phyloP scores from a whole-genome alignment of 2,888 invertebrate genomes.

The Ferrisia virgata region DNA sequence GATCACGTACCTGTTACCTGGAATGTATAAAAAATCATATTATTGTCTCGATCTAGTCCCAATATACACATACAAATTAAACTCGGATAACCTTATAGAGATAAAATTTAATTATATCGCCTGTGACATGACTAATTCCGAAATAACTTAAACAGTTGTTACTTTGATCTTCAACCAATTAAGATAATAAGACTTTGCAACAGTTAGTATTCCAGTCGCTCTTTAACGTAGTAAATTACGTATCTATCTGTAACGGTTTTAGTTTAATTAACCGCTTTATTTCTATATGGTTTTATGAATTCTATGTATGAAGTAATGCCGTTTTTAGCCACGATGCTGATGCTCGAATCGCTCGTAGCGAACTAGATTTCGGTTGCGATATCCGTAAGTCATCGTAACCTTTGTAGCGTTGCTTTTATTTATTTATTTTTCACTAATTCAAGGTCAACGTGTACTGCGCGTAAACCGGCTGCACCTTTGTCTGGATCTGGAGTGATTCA shows the following conservation, averaged over 20 bases:
- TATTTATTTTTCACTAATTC: slow-evolving; percentile 21
- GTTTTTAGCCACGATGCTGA: slow-evolving; percentile 31
- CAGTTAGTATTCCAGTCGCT: slow-evolving; percentile 40
- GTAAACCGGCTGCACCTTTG: slow-evolving; percentile 11
- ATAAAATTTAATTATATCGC: slow-evolving; percentile 41
- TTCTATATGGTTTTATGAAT: slow-evolving; percentile 33
- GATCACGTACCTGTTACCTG: no score
- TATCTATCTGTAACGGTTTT: slow-evolving; percentile 31
- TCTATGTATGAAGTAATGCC: neutral
- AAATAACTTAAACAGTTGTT: slow-evolving; percentile 36
- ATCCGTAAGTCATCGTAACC: slow-evolving; percentile 24
- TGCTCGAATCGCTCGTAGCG: slow-evolving; percentile 22
- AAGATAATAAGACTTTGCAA: slow-evolving; percentile 37
- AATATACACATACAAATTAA: neutral
- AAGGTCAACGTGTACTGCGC: neutral
- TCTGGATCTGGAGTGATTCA: neutral
- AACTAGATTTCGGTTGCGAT: slow-evolving; percentile 31
- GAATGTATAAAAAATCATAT: neutral
- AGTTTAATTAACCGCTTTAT: slow-evolving; percentile 30
- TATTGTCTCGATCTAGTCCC: neutral
- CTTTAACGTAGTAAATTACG: slow-evolving; percentile 25
- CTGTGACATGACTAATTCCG: slow-evolving; percentile 39
- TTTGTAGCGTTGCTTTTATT: neutral
- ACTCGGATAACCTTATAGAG: slow-evolving; percentile 31
- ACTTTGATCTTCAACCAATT: slow-evolving; percentile 42